phyloP scores from a whole-genome alignment of 2,797 vertebrate genomes.

The Sebastes umbrosus region DNA sequence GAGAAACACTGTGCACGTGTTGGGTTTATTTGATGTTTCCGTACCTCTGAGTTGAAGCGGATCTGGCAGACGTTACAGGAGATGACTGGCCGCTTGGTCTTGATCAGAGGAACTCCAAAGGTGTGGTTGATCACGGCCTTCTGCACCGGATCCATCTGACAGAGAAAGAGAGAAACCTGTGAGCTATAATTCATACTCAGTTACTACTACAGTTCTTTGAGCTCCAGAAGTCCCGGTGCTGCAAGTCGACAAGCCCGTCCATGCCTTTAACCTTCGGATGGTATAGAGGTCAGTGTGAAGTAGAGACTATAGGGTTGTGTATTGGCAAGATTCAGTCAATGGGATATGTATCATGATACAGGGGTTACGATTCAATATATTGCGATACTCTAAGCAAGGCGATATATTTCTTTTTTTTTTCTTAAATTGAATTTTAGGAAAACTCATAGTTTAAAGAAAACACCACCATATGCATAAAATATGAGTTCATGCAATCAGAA shows the following conservation, averaged over 20 bases:
- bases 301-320: too few species aligned
- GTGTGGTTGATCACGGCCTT: conserved; percentile 93
- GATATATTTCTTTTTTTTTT: too few species aligned
- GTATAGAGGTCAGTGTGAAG: not conserved
- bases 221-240: conserved; percentile 1
- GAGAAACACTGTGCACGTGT: not conserved
- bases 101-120: conserved; percentile 89
- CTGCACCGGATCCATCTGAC: conserved; percentile 93
- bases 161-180: conserved; percentile 31
- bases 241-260: not conserved
- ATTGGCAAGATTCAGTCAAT: too few species aligned
- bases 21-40: not conserved
- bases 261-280: not conserved
- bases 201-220: not conserved
- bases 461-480: too few species aligned
- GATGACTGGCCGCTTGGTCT: conserved; percentile 91
- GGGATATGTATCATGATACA: too few species aligned
- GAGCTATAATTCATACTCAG: conserved; percentile 19
- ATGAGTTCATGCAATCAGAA: too few species aligned
- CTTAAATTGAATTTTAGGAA: too few species aligned
- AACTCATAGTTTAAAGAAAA: too few species aligned
- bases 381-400: too few species aligned
- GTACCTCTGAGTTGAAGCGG: conserved; percentile 94
- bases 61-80: conserved; percentile 96
- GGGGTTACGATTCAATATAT: too few species aligned